Conservation (phyloP, 2,888 invertebrate genomes). For the Ctena decussata region DNA sequence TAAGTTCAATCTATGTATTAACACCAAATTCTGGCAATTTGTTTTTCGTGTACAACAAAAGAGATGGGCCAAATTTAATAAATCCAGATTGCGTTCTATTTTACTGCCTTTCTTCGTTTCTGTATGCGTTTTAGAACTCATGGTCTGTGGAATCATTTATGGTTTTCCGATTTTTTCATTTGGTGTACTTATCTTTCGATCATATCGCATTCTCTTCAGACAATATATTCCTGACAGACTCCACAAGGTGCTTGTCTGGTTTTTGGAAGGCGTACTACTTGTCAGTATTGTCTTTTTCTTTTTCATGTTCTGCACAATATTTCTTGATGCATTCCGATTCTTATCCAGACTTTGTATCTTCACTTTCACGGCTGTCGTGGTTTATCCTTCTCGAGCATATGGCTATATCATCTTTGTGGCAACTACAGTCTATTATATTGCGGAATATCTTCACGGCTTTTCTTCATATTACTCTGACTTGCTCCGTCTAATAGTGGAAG, state of each 20-base stretch:
- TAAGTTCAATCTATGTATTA: not conserved
- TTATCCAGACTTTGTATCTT: not conserved
- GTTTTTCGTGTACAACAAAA: not conserved
- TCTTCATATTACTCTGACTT: not conserved
- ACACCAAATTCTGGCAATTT: not conserved
- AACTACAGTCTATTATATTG: not conserved
- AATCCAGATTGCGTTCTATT: constrained; percentile 35
- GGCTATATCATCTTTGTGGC: not conserved
- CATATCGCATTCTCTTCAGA: not conserved
- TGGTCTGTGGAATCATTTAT: not conserved
- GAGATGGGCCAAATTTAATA: not conserved
- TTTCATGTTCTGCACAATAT: not conserved
- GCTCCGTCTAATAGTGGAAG: not conserved
- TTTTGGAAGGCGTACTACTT: not conserved
- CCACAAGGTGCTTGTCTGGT: not conserved
- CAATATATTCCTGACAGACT: not conserved
- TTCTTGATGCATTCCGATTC: not conserved
- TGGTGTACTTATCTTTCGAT: not conserved
- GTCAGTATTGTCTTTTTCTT: not conserved
- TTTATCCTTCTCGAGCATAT: not conserved
- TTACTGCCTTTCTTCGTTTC: constrained; percentile 31
- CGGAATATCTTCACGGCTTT: not conserved
- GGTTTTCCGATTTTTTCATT: not conserved
- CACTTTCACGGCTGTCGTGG: not conserved
- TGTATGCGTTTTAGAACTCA: not conserved